Conservation (phyloP, 2,113 vertebrate species). For the Candoia aspera region DNA sequence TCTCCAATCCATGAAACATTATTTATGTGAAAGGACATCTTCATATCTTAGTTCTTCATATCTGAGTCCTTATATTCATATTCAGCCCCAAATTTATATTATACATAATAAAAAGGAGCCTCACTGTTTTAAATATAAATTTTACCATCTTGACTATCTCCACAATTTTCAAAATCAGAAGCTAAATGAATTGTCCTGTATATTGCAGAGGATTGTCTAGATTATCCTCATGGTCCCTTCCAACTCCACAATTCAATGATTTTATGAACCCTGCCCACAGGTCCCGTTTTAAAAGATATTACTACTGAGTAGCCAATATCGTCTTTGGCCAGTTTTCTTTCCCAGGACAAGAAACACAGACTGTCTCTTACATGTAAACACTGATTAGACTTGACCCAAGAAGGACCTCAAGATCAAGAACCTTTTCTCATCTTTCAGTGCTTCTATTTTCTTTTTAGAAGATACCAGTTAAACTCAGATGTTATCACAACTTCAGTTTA, state of each 20-base stretch:
- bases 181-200: neutral
- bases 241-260: neutral
- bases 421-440: neutral
- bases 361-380: neutral
- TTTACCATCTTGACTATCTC: neutral
- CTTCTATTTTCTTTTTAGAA: conserved; percentile 8
- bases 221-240: neutral
- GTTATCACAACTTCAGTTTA: conserved; percentile 1
- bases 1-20: neutral
- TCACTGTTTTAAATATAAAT: neutral
- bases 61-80: neutral
- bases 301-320: neutral
- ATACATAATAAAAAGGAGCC: neutral
- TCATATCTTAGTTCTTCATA: neutral
- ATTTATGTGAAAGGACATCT: too few species aligned
- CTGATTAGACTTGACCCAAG: conserved; percentile 19
- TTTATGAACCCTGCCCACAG: neutral
- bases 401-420: neutral
- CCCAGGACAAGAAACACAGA: neutral
- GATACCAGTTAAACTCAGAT: conserved; percentile 4
- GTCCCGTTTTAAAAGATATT: conserved; percentile 2
- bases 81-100: neutral
- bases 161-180: neutral
- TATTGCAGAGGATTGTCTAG: neutral
- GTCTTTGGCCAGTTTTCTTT: neutral